These are phyloP conservation scores for Bovichtus diacanthus DNA, from an alignment of 2,797 vertebrate genomes.

Conservation along the genomic window DNA sequence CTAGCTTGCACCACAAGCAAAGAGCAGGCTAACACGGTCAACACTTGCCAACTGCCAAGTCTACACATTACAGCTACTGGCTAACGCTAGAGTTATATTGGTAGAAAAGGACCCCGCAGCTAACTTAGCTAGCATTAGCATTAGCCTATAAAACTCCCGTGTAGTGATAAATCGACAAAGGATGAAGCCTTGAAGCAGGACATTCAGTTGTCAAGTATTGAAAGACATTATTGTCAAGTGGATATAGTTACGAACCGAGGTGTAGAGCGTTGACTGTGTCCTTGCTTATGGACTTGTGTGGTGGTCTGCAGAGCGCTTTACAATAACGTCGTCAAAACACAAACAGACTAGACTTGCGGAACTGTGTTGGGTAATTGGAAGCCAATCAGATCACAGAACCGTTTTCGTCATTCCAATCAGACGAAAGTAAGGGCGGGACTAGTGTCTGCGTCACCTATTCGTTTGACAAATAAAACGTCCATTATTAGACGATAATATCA, in stretches of 20 bases:
- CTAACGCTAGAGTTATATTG: constrained; percentile 32
- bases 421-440: constrained; percentile 45
- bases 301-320: constrained; percentile 31
- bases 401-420: constrained; percentile 50
- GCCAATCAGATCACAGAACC: constrained; percentile 70
- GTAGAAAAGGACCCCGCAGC: constrained; percentile 32
- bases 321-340: constrained; percentile 71
- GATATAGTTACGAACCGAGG: constrained; percentile 57
- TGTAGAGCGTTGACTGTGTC: constrained; percentile 1
- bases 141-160: constrained; percentile 47
- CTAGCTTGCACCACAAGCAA: not conserved
- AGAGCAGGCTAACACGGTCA: not conserved
- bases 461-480: not conserved
- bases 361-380: constrained; percentile 16
- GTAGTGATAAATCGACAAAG: not conserved
- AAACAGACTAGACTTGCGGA: constrained; percentile 70
- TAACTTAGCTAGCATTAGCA: constrained; percentile 64
- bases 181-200: not conserved
- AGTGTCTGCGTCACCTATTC: not conserved
- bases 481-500: too few species aligned
- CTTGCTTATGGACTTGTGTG: constrained; percentile 6
- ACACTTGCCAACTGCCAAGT: constrained; percentile 15
- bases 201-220: not conserved
- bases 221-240: not conserved
- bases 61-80: constrained; percentile 4